These are phyloP conservation scores for Solenopsis fugax DNA, from an alignment of 1,140 invertebrate species.

Conservation along the genomic window DNA sequence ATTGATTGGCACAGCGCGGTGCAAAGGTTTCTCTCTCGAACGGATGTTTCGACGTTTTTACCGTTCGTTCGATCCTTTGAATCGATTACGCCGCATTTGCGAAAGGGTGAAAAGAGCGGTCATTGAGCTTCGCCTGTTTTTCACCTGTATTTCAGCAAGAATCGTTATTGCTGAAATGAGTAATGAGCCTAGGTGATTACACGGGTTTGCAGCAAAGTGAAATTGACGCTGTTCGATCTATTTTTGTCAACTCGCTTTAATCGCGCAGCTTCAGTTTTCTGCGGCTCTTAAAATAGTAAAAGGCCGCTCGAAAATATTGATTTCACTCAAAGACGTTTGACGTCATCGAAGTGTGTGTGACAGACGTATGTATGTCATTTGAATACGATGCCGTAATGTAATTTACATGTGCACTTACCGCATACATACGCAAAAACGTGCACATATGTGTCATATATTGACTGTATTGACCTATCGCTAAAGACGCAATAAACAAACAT, in stretches of 20 bases:
- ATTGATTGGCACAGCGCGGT: constrained; percentile 22
- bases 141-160: constrained; percentile 11
- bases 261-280: neutral
- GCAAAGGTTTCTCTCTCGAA: constrained; percentile 54
- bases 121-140: constrained; percentile 28
- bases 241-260: neutral
- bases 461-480: neutral
- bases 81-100: constrained; percentile 30
- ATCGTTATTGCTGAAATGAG: constrained; percentile 30
- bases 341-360: neutral
- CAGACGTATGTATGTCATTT: neutral
- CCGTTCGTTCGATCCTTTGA: constrained; percentile 1
- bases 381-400: neutral
- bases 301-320: neutral
- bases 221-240: constrained; percentile 11
- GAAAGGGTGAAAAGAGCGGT: constrained; percentile 31
- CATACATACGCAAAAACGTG: neutral
- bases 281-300: neutral
- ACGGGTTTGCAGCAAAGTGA: neutral
- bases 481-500: neutral
- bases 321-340: neutral
- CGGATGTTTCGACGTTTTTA: constrained; percentile 28
- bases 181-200: neutral
- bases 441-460: neutral
- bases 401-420: neutral